Evolutionary conservation across 1,140 invertebrate genomes (phyloP).

Genomic region (Cyphomyrmex costatus): DNA sequence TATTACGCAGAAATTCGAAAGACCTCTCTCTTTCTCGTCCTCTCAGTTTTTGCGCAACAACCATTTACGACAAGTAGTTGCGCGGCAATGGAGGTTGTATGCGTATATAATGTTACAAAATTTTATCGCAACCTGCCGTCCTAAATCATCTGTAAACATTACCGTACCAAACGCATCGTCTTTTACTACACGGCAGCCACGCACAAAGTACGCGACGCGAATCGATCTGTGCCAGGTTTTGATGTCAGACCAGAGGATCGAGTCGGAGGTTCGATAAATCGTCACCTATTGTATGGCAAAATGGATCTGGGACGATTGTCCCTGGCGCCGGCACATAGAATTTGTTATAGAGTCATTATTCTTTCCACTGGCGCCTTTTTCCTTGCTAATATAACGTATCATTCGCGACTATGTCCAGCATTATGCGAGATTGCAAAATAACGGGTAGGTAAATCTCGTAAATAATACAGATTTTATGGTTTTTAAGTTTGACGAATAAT

Average conservation of each 20-base stretch:
- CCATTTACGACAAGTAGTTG: slow-evolving; percentile 21
- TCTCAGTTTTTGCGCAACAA: not conserved
- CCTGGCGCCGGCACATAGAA: slow-evolving; percentile 57
- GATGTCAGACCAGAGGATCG: slow-evolving; percentile 64
- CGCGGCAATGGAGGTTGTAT: not conserved
- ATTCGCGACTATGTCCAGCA: slow-evolving; percentile 1
- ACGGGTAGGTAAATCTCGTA: not conserved
- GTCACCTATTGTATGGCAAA: slow-evolving; percentile 64
- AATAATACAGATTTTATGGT: slow-evolving; percentile 6
- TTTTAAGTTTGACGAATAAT: not conserved
- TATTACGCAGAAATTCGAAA: not conserved
- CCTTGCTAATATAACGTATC: slow-evolving; percentile 50
- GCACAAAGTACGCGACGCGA: slow-evolving; percentile 65
- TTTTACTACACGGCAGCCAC: slow-evolving; percentile 47
- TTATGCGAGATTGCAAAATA: slow-evolving; percentile 17
- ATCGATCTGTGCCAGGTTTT: slow-evolving; percentile 73
- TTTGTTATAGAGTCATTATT: slow-evolving; percentile 68
- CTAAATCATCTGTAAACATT: slow-evolving; percentile 55
- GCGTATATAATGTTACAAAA: not conserved
- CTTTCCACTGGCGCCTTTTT: slow-evolving; percentile 65
- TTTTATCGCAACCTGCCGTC: slow-evolving; percentile 14
- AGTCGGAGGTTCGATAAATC: slow-evolving; percentile 70
- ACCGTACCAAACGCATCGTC: slow-evolving; percentile 31
- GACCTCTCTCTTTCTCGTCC: not conserved
- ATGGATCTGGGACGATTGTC: slow-evolving; percentile 74